Evolutionary conservation across 2,113 vertebrate species (phyloP), one percentile per base, ranked within the genome.

Genomic region (Hystrix cristata): DNA sequence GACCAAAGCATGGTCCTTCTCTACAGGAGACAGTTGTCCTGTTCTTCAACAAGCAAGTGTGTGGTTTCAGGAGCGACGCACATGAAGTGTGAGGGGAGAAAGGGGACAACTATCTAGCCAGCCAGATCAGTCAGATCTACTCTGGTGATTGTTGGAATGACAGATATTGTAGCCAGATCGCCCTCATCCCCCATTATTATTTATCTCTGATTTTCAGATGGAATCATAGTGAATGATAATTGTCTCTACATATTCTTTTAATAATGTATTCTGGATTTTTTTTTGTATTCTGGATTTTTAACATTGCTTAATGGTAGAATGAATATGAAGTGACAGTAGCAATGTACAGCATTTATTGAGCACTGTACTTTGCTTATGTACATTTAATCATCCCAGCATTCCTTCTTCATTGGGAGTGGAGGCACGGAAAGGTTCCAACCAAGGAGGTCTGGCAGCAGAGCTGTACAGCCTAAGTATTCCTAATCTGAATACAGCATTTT

Each of bases 141-240:
- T 69, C 34, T 69, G 31, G 31, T 69, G 31, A 8, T 48, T 25
- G 15, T 8, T 78, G 74, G 34, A 29, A 7, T 69, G 65, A 69
- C 31, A 69, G 31, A 69, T n/a, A 13, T n/a, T 34, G 16, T 6
- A 78, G 13, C 74, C 27, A 13, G 25, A 51, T 15, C 3, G 18
- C 31, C 3, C 16, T 7, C 21, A 43, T 11, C 27, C 34, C 13
- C 21, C 0, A 5, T 83, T 62, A 91, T 89, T 76, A 64, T 95
- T 91, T 78, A 76, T 84, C 55, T 19, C 59, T 92, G 27, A 91
- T 65, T 94, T 97, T 72, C 78, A 82, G 55, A 16, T 79, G 59
- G 88, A 93, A 51, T 97, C 38, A 72, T 76, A 29, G 46, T 93
- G 64, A 88, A 84, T 92, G 38, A 80, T 80, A 31, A 67, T 90